Base-by-base conservation (phyloP, 2,113 vertebrate species). In the Chaenogobius annularis region DNA sequence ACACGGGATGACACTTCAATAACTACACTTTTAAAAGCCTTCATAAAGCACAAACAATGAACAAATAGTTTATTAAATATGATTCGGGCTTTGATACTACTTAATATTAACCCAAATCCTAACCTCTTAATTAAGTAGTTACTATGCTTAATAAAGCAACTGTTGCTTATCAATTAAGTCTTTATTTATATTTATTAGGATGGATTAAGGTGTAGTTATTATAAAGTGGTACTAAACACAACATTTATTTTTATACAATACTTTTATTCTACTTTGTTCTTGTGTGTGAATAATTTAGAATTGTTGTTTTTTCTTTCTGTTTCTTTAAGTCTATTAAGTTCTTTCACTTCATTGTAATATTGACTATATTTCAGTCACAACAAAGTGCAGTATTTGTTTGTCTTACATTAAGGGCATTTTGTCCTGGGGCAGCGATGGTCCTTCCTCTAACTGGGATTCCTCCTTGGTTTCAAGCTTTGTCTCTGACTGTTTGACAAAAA, bases 391-490 rank as follows among this genome's bases (percentile, higher is more conserved):
- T 10, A 14, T 26, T 54, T 62, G 54, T 43, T 55, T 23, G 9
- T 88, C 90, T 87, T 86, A 94, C 93, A 83, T 76, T 67, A 89
- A 75, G 46, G 62, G n/a, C 66, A 88, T 76, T 69, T 86, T 91
- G 74, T 93, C 89, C 68, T 88, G 85, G 56, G 87, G 74, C 8
- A 85, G 69, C 35, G 90, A 87, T 58, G 90, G 62, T 48, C 82
- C 85, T 56, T 88, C 93, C 47, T 90, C 90, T 40, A 86, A 69
- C 12, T 90, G 94, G 0, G 85, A 89, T 77, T 96, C 95, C 73
- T 96, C 96, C 15, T 93, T 92, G 73, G 94, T 94, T 75, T 98
- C 95, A 70, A 95, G 93, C 86, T 98, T 98, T 44, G 95, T 73
- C 73, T 96, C 96, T 3, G 95, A 95, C 91, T 96, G 83, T 78